Evolutionary conservation across 1,140 invertebrate species (phyloP), one percentile per base, ranked within the genome.

Genomic region (Hylaeus anthracinus): DNA sequence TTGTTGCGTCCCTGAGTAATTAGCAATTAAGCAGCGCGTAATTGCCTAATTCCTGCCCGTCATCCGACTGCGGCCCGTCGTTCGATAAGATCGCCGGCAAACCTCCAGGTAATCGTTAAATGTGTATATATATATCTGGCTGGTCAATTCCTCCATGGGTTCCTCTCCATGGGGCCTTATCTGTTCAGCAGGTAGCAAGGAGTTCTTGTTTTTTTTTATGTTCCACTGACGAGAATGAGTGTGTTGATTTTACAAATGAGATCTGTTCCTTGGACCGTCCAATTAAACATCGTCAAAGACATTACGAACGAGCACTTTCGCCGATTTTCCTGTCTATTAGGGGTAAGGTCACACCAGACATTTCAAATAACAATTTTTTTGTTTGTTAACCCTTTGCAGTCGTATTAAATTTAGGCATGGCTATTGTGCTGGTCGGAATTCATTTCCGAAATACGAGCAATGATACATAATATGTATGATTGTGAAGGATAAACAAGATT

Each of bases 11-110:
- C 77, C 83, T 83, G 85, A 86, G 71, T 88, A 88, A 88, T 84
- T 83, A 88, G 86, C 83, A 88, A 88, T 88, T 88, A 88, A 88
- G 86, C 77, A 84, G 63, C 81, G 81, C 66, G 75, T 88, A 88
- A 88, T 88, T 88, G 84, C 86, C 86, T 83, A 88, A 88, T 88
- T 87, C 71, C 73, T 85, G 86, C 86, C 81, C 86, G 83, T 88
- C 86, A 88, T 81, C 83, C 78, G 81, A 76, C 81, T 72, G 80
- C 84, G 83, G 80, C 69, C 81, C 72, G 66, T 83, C 72, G 64
- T 51, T 56, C 77, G 86, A 87, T 87, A 87, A 86, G 82, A 87
- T 87, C 85, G 63, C 77, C 78, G 71, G 26, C 67, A 66, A 69
- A 43, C 72, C 70, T 84, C 77, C 74, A 14, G 84, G 85, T 84